Conservation (phyloP, 2,888 invertebrate genomes). For the Catocala sponsa region DNA sequence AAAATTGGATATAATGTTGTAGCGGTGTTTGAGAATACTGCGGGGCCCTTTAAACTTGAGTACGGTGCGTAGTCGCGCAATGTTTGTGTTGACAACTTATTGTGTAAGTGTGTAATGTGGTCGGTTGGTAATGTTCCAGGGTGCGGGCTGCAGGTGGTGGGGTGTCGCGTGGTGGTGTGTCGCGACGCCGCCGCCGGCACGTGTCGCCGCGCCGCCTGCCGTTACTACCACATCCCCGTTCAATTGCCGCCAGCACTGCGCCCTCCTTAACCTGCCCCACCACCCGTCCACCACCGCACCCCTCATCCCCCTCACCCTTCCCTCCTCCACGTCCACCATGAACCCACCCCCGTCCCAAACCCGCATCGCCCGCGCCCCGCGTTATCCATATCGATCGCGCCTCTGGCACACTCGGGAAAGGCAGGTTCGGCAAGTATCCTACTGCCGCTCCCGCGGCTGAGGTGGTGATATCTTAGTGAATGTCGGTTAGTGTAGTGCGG, state of each 20-base stretch:
- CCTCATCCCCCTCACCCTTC: constrained; percentile 30
- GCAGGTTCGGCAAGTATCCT: constrained; percentile 69
- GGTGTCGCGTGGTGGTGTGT: constrained; percentile 98
- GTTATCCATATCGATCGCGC: constrained; percentile 77
- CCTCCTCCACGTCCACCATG: constrained; percentile 28
- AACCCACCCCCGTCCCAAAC: constrained; percentile 42
- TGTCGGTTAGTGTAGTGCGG: constrained; percentile 74
- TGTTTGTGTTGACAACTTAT: not conserved
- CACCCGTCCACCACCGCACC: constrained; percentile 55
- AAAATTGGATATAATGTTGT: not conserved
- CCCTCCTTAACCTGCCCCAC: constrained; percentile 78
- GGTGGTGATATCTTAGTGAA: constrained; percentile 75
- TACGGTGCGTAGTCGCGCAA: not conserved
- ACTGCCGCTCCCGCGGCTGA: constrained; percentile 69
- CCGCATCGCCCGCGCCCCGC: constrained; percentile 69
- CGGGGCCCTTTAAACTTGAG: not conserved
- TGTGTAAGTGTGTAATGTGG: constrained; percentile 21
- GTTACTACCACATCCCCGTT: constrained; percentile 99
- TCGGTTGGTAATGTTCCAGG: constrained; percentile 88
- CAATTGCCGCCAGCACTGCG: constrained; percentile 93
- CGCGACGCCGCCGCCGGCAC: constrained; percentile 98
- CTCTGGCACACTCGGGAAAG: constrained; percentile 77
- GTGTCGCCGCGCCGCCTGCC: constrained; percentile 97
- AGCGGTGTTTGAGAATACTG: constrained; percentile 7
- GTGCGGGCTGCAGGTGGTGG: constrained; percentile 97